Evolutionary conservation across 2,113 vertebrate genomes (phyloP), one percentile per base, ranked within the genome.

Genomic region (Rhinopithecus roxellana): DNA sequence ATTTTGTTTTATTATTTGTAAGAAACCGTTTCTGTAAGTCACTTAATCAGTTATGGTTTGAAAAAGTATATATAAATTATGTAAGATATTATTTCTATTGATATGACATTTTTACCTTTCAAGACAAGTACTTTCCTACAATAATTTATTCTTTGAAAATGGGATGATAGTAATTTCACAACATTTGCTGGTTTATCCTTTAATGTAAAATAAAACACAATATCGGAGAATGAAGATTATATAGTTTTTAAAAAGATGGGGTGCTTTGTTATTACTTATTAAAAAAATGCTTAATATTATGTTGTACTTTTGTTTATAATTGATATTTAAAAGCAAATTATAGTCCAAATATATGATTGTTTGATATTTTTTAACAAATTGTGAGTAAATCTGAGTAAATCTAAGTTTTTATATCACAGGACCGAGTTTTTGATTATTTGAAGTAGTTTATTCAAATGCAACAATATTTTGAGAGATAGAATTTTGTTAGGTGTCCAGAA

Each of bases 331-430:
- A 98, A 97, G 30, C 25, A n/a, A 94, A 45, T 75, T 81, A 4
- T 97, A 3, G 11, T 91, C 22, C 17, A 74, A 89, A 30, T 77
- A 40, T 91, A 74, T 89, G 14, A 52, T 92, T 96, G 69, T n/a
- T 72, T 97, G 75, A 79, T 80, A 94, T 98, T 98, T 95, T 80
- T 20, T 84, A 81, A 90, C 52, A 97, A 94, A 93, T 93, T 90
- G 77, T 79, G 55, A 98, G 55, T 86, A 91, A 96, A 92, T 82
- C 16, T 61, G 48, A 98, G 55, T 86, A 90, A 96, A 92, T 81
- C 22, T 59, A 82, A 87, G 64, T 92, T 92, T 90, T 89, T 93
- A 81, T 97, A 83, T 96, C 86, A 94, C 75, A 84, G 85, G 52
- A 95, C 85, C 92, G 50, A 89, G 90, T 93, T 91, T 97, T 70